Evolutionary conservation across 2,888 invertebrate species (phyloP), one percentile per base, ranked within the genome.

Genomic region (Pollenia amentaria): DNA sequence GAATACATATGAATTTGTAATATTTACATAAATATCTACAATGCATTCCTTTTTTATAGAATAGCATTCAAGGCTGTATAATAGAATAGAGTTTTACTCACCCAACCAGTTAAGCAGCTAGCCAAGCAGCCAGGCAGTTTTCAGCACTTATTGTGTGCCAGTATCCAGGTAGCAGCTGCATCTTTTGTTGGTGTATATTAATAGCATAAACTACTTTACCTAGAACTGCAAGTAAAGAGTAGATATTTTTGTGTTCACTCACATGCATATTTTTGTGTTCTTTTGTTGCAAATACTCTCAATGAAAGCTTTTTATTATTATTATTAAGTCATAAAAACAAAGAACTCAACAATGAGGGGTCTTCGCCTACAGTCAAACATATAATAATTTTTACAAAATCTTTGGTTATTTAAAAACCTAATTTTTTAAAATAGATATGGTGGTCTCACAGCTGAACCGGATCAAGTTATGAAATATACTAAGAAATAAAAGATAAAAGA

Each of bases 291-390:
- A 57, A 48, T 67, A 60, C 21, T 67, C 42, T 48, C 21, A 79
- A 70, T 51, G 60, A 78, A 53, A 75, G 69, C 53, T 64, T 57
- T 82, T 73, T 77, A 72, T 67, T 70, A 65, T 77, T 55, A 53
- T 55, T 38, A 77, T 85, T 82, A 82, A 82, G 78, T 70, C 70
- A 79, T 86, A 86, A 83, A 78, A 82, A 81, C 60, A 75, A 73
- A 53, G n/a, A 64, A 48, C 38, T 21, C 18, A 11, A 40, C 9
- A 48, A 73, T 62, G 14, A 10, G 57, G n/a, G n/a, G 16, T 6
- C 4, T 64, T 42, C 38, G 12, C 4, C n/a, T 14, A 65, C 51
- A 55, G 44, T 21, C 6, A 6, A 29, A 29, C 29, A 29, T 29
- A 29, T 29, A 29, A 29, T 29, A 29, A 29, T 6, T 29, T 0